phyloP scores from a whole-genome alignment of 2,113 vertebrate species.

The Galbula dea region DNA sequence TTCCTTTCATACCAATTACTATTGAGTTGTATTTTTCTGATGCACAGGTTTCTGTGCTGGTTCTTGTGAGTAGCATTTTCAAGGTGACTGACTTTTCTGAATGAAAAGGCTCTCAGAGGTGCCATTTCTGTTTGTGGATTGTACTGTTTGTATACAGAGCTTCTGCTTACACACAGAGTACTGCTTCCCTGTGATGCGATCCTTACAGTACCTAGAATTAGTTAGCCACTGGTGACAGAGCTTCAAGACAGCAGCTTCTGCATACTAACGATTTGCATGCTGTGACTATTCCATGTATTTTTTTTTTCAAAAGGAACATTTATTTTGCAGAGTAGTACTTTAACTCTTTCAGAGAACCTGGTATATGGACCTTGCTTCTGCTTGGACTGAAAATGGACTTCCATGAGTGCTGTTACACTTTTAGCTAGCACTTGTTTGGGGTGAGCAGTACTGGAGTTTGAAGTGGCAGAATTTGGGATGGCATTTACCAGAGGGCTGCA shows the following conservation, averaged over 20 bases:
- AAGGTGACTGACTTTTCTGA: slow-evolving; percentile 35
- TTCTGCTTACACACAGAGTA: background rate
- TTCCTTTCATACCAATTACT: background rate
- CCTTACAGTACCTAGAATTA: slow-evolving; percentile 27
- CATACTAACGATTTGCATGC: background rate
- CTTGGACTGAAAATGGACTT: background rate
- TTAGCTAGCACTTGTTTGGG: background rate
- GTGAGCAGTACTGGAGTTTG: background rate
- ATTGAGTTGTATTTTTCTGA: background rate
- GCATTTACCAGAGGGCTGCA: background rate
- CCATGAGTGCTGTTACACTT: background rate
- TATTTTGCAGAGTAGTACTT: background rate
- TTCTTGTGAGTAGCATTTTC: background rate
- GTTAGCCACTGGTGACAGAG: slow-evolving; percentile 33
- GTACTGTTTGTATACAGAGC: slow-evolving; percentile 16
- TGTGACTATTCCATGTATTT: background rate
- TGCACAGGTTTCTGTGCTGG: background rate
- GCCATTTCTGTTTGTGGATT: background rate
- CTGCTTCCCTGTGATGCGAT: background rate
- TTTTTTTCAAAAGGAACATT: background rate
- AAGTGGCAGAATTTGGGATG: background rate
- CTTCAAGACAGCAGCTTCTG: slow-evolving; percentile 28
- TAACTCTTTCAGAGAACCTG: background rate
- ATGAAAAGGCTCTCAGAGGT: slow-evolving; percentile 41
- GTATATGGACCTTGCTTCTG: background rate